phyloP scores from a whole-genome alignment of 2,797 vertebrate genomes.

The Natrix natrix region DNA sequence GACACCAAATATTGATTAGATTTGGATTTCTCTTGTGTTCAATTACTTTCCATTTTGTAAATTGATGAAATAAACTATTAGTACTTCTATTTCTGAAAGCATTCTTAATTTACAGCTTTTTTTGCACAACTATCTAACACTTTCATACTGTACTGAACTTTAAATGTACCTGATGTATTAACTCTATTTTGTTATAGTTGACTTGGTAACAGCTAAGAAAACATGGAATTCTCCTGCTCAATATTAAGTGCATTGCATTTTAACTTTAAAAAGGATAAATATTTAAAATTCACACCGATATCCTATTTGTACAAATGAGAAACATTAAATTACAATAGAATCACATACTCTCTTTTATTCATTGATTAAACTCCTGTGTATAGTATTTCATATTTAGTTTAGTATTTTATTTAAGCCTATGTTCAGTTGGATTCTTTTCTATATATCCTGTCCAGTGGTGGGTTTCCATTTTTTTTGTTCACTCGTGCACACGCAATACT shows the following conservation, averaged over 20 bases:
- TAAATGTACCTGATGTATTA: constrained; percentile 12
- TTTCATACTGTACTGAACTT: background rate
- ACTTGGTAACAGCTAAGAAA: constrained; percentile 9
- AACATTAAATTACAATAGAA: background rate
- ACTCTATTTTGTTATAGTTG: constrained; percentile 13
- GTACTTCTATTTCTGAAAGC: too few species aligned
- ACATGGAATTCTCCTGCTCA: constrained; percentile 18
- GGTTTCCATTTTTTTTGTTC: too few species aligned
- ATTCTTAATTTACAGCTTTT: background rate
- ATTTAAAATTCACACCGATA: constrained; percentile 9
- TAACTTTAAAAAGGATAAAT: constrained; percentile 9
- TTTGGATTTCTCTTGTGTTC: too few species aligned
- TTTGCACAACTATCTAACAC: background rate
- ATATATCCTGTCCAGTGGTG: background rate
- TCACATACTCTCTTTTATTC: background rate
- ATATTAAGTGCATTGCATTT: constrained; percentile 19
- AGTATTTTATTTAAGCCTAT: background rate
- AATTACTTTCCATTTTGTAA: too few species aligned
- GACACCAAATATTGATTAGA: too few species aligned
- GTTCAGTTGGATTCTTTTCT: background rate
- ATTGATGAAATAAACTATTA: too few species aligned
- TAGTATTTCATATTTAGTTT: background rate
- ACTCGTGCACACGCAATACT: too few species aligned
- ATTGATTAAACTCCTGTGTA: background rate
- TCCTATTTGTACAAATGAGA: constrained; percentile 20